A percentile compares a stretch with the other conserved stretches of the same genome.
Conservation (phyloP, 2,888 invertebrate genomes). For the Cryptus armator region DNA sequence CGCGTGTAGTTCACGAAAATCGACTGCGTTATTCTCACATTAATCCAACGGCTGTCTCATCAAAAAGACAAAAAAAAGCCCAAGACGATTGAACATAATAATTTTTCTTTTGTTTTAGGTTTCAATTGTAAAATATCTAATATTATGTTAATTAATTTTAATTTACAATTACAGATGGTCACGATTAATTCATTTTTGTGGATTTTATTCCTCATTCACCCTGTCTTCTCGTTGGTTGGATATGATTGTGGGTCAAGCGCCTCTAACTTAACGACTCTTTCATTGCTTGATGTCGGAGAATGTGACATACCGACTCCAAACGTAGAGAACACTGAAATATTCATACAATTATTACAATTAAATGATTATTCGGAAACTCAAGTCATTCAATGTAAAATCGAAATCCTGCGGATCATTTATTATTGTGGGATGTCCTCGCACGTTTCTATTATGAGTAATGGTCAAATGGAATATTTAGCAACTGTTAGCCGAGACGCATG, state of each 20-base stretch:
- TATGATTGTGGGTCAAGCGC: constrained; percentile 54
- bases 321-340: not conserved
- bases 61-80: constrained; percentile 12
- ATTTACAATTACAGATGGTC: not conserved
- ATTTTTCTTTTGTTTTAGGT: no score
- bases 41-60: constrained; percentile 4
- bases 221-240: constrained; percentile 12
- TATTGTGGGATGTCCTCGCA: constrained; percentile 54
- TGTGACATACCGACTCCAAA: constrained; percentile 18
- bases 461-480: constrained; percentile 31
- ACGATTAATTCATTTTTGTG: not conserved
- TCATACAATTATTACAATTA: constrained; percentile 34
- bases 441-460: constrained; percentile 39
- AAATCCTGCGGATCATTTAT: constrained; percentile 33
- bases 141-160: not conserved
- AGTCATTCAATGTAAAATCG: constrained; percentile 52
- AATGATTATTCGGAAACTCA: constrained; percentile 31
- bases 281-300: constrained; percentile 12
- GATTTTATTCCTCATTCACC: constrained; percentile 1
- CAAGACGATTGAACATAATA: no score
- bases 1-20: constrained; percentile 35
- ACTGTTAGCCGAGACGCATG: constrained; percentile 35
- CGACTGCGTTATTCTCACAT: constrained; percentile 42
- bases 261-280: constrained; percentile 52
- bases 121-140: no score